These are phyloP conservation scores for Gymnarchus niloticus DNA, from an alignment of 2,113 vertebrate species.

Conservation along the genomic window DNA sequence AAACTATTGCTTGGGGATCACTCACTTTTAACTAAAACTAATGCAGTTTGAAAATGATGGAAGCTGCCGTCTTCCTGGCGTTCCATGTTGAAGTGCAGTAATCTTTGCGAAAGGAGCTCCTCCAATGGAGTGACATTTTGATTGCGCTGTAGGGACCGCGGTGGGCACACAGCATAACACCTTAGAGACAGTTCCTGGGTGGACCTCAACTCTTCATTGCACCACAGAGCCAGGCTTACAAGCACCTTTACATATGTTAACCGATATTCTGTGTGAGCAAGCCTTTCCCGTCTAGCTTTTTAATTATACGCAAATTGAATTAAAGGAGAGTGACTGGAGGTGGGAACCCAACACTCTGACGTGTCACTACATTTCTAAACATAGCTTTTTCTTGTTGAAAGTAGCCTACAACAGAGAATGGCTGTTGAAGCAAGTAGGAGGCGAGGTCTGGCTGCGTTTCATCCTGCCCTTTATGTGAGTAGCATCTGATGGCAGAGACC, in stretches of 20 bases:
- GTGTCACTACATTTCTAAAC: too few species aligned
- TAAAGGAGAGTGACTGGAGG: background rate
- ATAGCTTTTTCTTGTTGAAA: too few species aligned
- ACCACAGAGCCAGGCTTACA: background rate
- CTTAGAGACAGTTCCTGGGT: background rate
- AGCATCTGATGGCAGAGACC: conserved; percentile 28
- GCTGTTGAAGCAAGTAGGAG: background rate
- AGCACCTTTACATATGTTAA: background rate
- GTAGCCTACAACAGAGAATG: too few species aligned
- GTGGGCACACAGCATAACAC: background rate
- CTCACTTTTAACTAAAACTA: background rate
- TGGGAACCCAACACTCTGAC: background rate
- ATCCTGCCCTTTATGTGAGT: background rate
- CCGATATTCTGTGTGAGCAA: background rate
- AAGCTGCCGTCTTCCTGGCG: background rate
- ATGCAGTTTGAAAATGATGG: background rate
- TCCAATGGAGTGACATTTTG: too few species aligned
- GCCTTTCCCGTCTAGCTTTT: background rate
- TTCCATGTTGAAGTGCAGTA: background rate
- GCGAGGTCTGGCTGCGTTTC: background rate
- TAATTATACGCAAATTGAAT: background rate
- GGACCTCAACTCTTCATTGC: background rate
- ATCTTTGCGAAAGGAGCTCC: too few species aligned
- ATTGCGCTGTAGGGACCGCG: too few species aligned
- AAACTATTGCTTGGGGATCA: background rate